Evolutionary conservation across 2,113 vertebrate species (phyloP), one percentile per base, ranked within the genome.

Genomic region (Pterocles burchelli): DNA sequence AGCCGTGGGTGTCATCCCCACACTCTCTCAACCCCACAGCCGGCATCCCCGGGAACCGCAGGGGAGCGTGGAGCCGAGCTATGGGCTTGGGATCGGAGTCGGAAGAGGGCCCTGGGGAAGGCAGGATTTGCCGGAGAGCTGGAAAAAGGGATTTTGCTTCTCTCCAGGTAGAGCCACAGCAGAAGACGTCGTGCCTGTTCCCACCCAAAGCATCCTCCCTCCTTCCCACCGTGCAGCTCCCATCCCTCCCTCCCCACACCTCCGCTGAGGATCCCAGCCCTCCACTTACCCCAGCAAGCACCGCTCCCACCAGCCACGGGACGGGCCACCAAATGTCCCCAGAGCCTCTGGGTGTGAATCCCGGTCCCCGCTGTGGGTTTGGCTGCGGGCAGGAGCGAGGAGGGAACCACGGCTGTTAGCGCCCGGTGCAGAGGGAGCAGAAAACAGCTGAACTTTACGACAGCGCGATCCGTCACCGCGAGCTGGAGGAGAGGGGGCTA

Each of bases 371-470:
- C 17, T 1, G 17, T 3, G 33, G 62, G 11, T 75, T 83, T 70
- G 49, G 43, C 72, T 65, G 13, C 0, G 7, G 26, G 49, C 6
- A 20, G 46, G 26, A 52, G 55, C 2, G 7, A 41, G 63, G 65
- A 74, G 74, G 85, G 78, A 87, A 75, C 57, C 63, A 3, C 3
- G 13, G 43, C 75, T 57, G 90, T 68, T 34, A 26, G 45, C 17
- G 10, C 36, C 75, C 5, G 55, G 46, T 29, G 78, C 0, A 2
- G 67, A 49, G 87, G 93, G 72, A 91, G 67, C 54, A 31, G 68
- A 9, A 78, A 92, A 95, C 96, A 96, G 96, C 97, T 97, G 97
- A 87, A 59, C n/a, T 46, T 62, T 14, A 15, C 17, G 61, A 66
- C 85, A 89, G 81, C 68, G 31, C 0, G 51, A 88, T 85, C 93